Conservation (phyloP, 2,888 invertebrate species). For the Junonia oenone region DNA sequence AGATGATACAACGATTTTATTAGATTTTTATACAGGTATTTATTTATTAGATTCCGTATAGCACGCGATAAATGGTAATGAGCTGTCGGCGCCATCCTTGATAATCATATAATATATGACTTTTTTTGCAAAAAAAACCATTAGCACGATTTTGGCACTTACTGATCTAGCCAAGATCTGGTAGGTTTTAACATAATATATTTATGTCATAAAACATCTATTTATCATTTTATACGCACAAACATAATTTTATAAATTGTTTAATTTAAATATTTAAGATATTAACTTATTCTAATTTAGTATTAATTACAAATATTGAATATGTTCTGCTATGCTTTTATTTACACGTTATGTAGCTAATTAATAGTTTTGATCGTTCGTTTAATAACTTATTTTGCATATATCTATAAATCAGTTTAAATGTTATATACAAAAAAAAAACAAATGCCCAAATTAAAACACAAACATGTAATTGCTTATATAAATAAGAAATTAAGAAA, state of each 20-base stretch:
- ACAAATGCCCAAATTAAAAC: too few species aligned
- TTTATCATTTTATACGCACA: background rate
- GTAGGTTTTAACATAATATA: slow-evolving; percentile 9
- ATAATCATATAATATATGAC: background rate
- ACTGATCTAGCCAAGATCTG: slow-evolving; percentile 10
- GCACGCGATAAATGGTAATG: slow-evolving; percentile 3
- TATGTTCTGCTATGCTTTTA: background rate
- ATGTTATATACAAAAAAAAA: too few species aligned
- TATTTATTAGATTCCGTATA: background rate
- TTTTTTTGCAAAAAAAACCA: slow-evolving; percentile 3
- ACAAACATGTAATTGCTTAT: too few species aligned
- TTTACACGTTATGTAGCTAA: too few species aligned
- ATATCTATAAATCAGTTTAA: too few species aligned
- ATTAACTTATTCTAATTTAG: background rate
- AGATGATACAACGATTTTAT: slow-evolving; percentile 39
- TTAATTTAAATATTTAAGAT: too few species aligned
- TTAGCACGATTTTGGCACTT: slow-evolving; percentile 3
- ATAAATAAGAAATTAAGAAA: too few species aligned
- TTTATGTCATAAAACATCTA: background rate
- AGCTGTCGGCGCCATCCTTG: background rate
- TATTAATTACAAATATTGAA: background rate
- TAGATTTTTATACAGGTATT: background rate
- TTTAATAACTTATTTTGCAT: too few species aligned
- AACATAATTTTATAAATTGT: too few species aligned
- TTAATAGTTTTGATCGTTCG: too few species aligned